Base-by-base conservation (phyloP, 1,140 invertebrate species). In the Odontomachus brunneus region DNA sequence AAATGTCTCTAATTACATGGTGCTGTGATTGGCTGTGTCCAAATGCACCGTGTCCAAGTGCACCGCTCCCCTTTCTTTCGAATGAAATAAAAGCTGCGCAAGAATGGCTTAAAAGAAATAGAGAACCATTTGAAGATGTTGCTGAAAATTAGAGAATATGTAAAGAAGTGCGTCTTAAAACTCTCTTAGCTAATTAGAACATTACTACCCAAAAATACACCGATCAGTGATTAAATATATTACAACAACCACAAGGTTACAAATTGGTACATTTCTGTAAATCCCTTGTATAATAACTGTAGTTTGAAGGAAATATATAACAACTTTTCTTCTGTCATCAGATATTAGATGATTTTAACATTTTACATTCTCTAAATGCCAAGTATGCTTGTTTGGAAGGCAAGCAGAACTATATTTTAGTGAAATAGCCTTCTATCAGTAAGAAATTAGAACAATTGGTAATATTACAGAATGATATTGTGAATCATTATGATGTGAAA, bases 341-440 rank as follows among this genome's bases (percentile, higher is more conserved):
- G 26, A 33, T 63, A 29, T 63, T 63, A 11, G 26, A 63, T 63
- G 60, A 63, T 33, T 63, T 63, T 63, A 63, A 63, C 33, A 29
- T 26, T 19, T 33, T 63, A 4, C 26, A 33, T 11, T 63, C 26
- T 11, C 1, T 63, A 15, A 63, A 29, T 33, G 0, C 17, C 26
- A 63, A 33, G 9, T 63, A 63, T 33, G 60, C 26, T 33, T 63
- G 60, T 63, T 9, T 63, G 4, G 17, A 63, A 63, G 29, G 60
- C 60, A 63, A 63, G 9, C 60, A 63, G 0, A 63, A 62, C 17
- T 29, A 19, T 63, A 63, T 63, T 26, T 63, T 63, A 11, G 9
- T 63, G 7, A 63, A 63, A 33, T 38, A 3, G 60, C 60, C 26
- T n/a, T 63, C 29, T 29, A 63, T 63, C 0, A 33, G 29, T 19